phyloP scores from a whole-genome alignment of 1,140 invertebrate genomes.

The Drosophila dunni region DNA sequence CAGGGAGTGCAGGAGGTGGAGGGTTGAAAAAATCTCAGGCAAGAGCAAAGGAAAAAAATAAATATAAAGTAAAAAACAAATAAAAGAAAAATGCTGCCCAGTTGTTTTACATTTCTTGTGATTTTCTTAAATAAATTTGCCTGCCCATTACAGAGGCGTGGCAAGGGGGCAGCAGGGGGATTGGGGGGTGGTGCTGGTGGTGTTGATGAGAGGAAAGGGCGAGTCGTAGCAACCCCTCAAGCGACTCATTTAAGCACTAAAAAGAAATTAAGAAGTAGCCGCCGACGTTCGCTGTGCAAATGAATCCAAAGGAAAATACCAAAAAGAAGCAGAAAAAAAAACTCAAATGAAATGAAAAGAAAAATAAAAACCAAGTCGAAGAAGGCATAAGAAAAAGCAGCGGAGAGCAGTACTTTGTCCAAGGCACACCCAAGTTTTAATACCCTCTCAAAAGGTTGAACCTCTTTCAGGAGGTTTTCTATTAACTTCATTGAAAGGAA shows the following conservation, averaged over 20 bases:
- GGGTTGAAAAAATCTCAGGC: slow-evolving; percentile 20
- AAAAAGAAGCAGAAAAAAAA: slow-evolving; percentile 21
- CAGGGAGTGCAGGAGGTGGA: neutral
- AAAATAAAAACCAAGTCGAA: slow-evolving; percentile 40
- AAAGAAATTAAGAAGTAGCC: slow-evolving; percentile 81
- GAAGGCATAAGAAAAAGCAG: slow-evolving; percentile 20
- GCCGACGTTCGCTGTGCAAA: slow-evolving; percentile 45
- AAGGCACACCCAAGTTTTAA: too few species aligned
- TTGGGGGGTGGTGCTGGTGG: neutral
- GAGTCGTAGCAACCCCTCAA: slow-evolving; percentile 18
- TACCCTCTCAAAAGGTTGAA: too few species aligned
- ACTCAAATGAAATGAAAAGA: slow-evolving; percentile 33
- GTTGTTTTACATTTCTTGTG: slow-evolving; percentile 79
- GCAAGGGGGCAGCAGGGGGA: neutral
- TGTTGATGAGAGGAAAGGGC: neutral
- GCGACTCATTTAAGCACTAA: slow-evolving; percentile 78
- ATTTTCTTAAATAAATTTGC: slow-evolving; percentile 81
- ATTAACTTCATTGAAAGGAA: too few species aligned
- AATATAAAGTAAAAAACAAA: slow-evolving; percentile 45
- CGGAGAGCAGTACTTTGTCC: too few species aligned
- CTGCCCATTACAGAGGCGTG: slow-evolving; percentile 45
- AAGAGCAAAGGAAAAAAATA: slow-evolving; percentile 30
- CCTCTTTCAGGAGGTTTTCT: too few species aligned
- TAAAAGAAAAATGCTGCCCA: slow-evolving; percentile 69
- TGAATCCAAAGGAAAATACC: slow-evolving; percentile 60